These are phyloP conservation scores for Psittacula derbiana DNA, from an alignment of 2,797 vertebrate species.

Conservation along the genomic window DNA sequence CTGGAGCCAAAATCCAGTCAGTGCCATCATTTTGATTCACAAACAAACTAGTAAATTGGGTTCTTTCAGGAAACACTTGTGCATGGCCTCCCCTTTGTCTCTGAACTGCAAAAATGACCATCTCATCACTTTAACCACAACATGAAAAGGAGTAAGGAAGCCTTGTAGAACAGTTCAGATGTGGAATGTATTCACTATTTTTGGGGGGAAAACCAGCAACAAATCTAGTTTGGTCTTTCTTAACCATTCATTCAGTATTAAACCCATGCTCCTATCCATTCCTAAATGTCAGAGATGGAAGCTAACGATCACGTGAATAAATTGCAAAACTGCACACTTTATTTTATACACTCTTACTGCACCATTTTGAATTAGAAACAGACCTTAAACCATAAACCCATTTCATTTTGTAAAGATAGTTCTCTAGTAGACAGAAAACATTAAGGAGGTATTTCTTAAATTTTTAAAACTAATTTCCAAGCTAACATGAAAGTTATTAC, in stretches of 20 bases:
- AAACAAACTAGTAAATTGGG: not conserved
- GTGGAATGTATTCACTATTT: not conserved
- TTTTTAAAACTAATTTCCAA: constrained; percentile 60
- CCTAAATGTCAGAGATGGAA: not conserved
- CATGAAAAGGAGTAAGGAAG: not conserved
- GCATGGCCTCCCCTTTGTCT: not conserved
- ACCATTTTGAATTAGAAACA: constrained; percentile 22
- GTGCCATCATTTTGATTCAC: not conserved
- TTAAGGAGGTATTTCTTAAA: constrained; percentile 28
- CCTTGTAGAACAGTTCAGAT: not conserved
- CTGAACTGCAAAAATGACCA: not conserved
- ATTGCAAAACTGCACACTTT: not conserved
- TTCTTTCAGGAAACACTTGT: not conserved
- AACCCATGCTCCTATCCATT: not conserved
- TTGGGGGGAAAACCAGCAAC: not conserved
- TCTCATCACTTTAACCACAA: not conserved
- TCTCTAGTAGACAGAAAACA: constrained; percentile 16
- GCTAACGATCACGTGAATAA: not conserved
- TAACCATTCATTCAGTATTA: not conserved
- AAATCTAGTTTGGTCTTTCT: not conserved
- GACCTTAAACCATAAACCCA: constrained; percentile 17
- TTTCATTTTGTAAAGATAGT: constrained; percentile 47
- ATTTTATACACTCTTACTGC: not conserved
- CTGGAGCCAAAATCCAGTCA: not conserved
- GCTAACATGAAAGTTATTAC: constrained; percentile 62